phyloP scores from a whole-genome alignment of 2,888 invertebrate genomes.

The Glyphotaelius pellucidus region DNA sequence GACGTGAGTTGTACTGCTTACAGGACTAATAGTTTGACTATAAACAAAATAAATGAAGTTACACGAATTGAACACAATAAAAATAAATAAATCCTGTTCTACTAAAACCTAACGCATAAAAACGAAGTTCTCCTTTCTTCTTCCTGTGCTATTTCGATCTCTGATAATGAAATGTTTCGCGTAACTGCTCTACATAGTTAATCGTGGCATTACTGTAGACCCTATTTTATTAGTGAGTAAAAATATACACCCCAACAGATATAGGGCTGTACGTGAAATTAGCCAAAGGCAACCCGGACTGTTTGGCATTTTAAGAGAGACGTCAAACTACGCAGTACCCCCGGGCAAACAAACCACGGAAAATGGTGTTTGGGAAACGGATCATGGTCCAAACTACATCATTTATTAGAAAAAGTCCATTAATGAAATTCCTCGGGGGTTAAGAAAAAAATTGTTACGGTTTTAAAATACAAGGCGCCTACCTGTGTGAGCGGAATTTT shows the following conservation, averaged over 20 bases:
- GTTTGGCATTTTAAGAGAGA: not conserved
- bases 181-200: not conserved
- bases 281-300: not conserved
- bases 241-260: not conserved
- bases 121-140: not conserved
- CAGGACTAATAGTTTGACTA: no score
- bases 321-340: not conserved
- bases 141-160: not conserved
- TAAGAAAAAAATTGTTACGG: not conserved
- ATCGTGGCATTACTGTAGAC: not conserved
- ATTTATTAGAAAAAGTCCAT: not conserved
- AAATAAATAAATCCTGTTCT: no score
- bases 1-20: no score
- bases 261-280: not conserved
- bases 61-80: no score
- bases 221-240: not conserved
- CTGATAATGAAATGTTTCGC: not conserved
- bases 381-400: not conserved
- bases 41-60: no score
- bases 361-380: not conserved
- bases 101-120: no score
- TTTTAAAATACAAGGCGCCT: not conserved
- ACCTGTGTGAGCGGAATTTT: not conserved
- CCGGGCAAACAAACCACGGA: conserved; percentile 4
- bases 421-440: not conserved